A percentile compares a stretch with the other conserved stretches of the same genome.
Evolutionary conservation across 2,888 invertebrate species (phyloP).

Genomic region (Acanthococcus lagerstroemiae): DNA sequence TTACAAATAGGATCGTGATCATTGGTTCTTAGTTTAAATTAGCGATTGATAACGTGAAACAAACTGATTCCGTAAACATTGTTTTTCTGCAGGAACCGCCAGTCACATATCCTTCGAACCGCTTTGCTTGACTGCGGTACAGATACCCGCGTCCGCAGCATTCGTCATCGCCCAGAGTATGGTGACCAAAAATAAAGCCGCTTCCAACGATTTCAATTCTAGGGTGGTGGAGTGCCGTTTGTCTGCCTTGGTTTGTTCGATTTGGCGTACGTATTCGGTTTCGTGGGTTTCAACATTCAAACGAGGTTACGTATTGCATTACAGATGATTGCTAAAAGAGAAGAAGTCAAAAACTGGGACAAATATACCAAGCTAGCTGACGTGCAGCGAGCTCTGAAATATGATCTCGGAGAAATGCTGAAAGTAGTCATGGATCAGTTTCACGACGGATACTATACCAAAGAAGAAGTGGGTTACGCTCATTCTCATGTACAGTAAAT

Average conservation of each 20-base stretch:
- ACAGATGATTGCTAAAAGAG: slow-evolving; percentile 1
- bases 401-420: slow-evolving; percentile 59
- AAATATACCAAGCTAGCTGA: slow-evolving; percentile 48
- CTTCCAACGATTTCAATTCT: slow-evolving; percentile 80
- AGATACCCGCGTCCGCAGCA: slow-evolving; percentile 66
- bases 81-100: slow-evolving; percentile 65
- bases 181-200: slow-evolving; percentile 85
- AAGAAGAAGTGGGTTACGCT: slow-evolving; percentile 52
- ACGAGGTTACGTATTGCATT: background rate
- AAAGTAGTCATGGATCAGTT: slow-evolving; percentile 54
- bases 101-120: slow-evolving; percentile 93
- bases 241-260: slow-evolving; percentile 60
- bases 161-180: slow-evolving; percentile 92
- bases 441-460: slow-evolving; percentile 56
- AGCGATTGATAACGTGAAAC: too few species aligned
- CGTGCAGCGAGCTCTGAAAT: slow-evolving; percentile 56
- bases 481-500: too few species aligned
- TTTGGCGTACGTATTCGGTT: background rate
- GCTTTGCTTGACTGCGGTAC: slow-evolving; percentile 62
- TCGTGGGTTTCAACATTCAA: background rate
- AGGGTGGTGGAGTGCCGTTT: slow-evolving; percentile 90
- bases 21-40: too few species aligned
- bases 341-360: slow-evolving; percentile 8
- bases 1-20: too few species aligned
- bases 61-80: too few species aligned